phyloP scores from a whole-genome alignment of 1,140 invertebrate species.

The Drosophila bifasciata region DNA sequence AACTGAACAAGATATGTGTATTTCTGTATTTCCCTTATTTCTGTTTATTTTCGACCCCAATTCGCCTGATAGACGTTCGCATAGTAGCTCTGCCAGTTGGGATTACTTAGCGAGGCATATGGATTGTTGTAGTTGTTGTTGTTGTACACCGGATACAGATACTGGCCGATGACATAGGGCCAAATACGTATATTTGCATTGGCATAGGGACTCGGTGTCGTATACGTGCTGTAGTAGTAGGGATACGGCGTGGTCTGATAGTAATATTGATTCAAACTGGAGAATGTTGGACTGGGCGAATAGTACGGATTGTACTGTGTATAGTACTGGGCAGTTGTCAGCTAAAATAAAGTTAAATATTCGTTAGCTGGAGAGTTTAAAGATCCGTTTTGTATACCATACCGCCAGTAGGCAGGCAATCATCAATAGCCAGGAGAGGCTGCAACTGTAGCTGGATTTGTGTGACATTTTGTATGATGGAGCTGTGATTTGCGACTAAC shows the following conservation, averaged over 20 bases:
- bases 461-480: conserved; percentile 30
- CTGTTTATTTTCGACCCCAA: conserved; percentile 58
- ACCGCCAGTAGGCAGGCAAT: conserved; percentile 32
- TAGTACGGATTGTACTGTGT: conserved; percentile 66
- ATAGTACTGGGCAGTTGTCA: conserved; percentile 51
- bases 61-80: conserved; percentile 59
- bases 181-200: conserved; percentile 66
- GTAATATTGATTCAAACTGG: conserved; percentile 61
- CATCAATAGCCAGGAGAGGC: conserved; percentile 21
- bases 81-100: conserved; percentile 66
- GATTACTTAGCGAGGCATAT: conserved; percentile 51
- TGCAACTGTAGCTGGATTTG: background rate
- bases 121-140: conserved; percentile 66
- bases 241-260: conserved; percentile 60
- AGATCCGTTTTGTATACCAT: conserved; percentile 12
- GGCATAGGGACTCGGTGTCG: conserved; percentile 44
- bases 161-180: conserved; percentile 77
- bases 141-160: conserved; percentile 69
- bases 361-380: background rate
- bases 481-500: conserved; percentile 38
- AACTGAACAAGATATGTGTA: no score
- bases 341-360: conserved; percentile 11
- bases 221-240: conserved; percentile 58
- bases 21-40: no score
- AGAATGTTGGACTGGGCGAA: conserved; percentile 59